Evolutionary conservation across 2,797 vertebrate species (phyloP).

Genomic region (Mormyrops boulengeri): DNA sequence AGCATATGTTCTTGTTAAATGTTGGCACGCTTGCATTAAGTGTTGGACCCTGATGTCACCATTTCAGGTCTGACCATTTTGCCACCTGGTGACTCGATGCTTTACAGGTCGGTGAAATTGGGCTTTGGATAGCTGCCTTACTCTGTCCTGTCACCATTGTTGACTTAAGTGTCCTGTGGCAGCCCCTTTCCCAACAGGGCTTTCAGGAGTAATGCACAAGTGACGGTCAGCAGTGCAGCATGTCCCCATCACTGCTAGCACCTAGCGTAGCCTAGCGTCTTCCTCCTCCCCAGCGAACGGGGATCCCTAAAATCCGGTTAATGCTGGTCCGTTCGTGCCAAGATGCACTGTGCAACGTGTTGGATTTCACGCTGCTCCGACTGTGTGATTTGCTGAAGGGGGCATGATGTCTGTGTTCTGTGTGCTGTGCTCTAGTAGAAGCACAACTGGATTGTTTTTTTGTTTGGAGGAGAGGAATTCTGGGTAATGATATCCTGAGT

Average conservation of each 20-base stretch:
- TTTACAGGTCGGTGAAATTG: background rate
- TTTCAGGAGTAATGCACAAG: background rate
- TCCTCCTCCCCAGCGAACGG: background rate
- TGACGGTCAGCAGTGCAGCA: background rate
- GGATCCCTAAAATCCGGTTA: background rate
- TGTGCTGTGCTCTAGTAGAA: no score
- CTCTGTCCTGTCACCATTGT: background rate
- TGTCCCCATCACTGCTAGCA: background rate
- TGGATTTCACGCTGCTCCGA: background rate
- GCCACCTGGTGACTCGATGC: background rate
- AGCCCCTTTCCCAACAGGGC: background rate
- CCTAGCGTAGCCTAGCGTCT: background rate
- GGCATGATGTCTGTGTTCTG: background rate
- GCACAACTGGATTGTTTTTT: background rate
- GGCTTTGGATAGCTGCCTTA: background rate
- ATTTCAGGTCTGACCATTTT: background rate
- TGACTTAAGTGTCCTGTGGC: background rate
- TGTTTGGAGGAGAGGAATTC: background rate
- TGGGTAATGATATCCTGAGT: background rate
- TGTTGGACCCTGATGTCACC: background rate
- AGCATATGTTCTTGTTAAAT: background rate
- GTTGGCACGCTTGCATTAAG: background rate
- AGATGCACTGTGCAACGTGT: background rate
- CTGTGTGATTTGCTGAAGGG: background rate
- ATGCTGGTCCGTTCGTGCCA: background rate